Evolutionary conservation across 2,113 vertebrate species (phyloP), one percentile per base, ranked within the genome.

Genomic region (Microtus oregoni): DNA sequence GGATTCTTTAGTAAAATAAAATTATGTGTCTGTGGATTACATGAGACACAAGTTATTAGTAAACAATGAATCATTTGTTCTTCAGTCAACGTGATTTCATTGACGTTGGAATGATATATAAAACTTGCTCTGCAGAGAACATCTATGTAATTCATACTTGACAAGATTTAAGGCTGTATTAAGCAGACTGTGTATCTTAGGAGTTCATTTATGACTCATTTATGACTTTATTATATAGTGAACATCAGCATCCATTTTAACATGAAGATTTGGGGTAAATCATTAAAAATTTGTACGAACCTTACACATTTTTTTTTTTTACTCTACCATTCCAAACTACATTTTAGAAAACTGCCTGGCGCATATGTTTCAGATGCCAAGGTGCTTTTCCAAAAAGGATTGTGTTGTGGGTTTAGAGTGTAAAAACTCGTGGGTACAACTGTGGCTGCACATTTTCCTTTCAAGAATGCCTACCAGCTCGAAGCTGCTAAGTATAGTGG

Each of bases 1-100:
- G 65, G 35, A 91, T 93, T 96, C 61, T 83, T 95, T 65, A 75
- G 92, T 89, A 89, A 97, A 95, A 96, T 97, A 95, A 98, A 98
- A 96, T 96, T 90, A 19, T 73, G 86, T 85, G 76, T 97, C 38
- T 44, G 96, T 83, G 8, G 95, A 61, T 96, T 96, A 94, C 68
- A 78, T 1, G 14, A 95, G 91, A 91, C 86, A 94, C 90, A 35
- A 41, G 92, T 97, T 96, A 68, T 95, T 96, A 97, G 10, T 96
- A 90, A 58, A 52, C 97, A 86, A 86, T 94, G 94, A 94, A 97
- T 98, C 96, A 97, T 92, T 94, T 93, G 94, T 72, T 93, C 79
- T 93, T 72, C 10, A 89, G 70, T 92, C 95, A 96, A 65, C 94
- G 65, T 32, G 95, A 87, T 83, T 94, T 77, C 89, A 89, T 91